phyloP scores from a whole-genome alignment of 2,797 vertebrate genomes.

The Euphonia xanthogaster region DNA sequence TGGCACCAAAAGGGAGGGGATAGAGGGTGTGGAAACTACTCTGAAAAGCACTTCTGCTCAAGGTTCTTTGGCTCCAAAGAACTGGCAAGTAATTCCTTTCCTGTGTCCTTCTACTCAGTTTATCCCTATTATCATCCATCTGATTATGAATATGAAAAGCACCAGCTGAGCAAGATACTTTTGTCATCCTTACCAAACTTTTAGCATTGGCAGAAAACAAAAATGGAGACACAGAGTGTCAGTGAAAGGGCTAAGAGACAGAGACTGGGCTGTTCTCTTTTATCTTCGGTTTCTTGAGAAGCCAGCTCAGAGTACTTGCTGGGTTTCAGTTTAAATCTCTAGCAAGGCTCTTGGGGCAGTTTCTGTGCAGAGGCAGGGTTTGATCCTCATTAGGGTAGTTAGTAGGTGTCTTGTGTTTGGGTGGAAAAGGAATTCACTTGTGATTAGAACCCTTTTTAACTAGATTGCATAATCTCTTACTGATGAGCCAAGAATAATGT shows the following conservation, averaged over 20 bases:
- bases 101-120: not conserved
- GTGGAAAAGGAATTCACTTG: not conserved
- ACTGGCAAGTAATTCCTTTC: not conserved
- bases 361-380: not conserved
- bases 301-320: not conserved
- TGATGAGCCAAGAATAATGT: not conserved
- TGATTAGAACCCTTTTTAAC: not conserved
- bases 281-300: not conserved
- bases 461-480: not conserved
- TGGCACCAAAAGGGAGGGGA: not conserved
- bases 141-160: not conserved
- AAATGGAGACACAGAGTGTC: not conserved
- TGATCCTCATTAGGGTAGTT: not conserved
- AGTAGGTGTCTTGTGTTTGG: not conserved
- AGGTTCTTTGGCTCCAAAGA: not conserved
- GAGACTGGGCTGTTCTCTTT: not conserved
- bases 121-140: not conserved
- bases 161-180: slow-evolving; percentile 1
- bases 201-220: not conserved
- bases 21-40: not conserved
- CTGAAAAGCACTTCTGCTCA: not conserved
- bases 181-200: not conserved
- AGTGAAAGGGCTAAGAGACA: not conserved
- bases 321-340: not conserved
- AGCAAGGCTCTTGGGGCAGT: not conserved